Evolutionary conservation across 2,888 invertebrate species (phyloP), one percentile per base, ranked within the genome.

Genomic region (Patella pellucida): DNA sequence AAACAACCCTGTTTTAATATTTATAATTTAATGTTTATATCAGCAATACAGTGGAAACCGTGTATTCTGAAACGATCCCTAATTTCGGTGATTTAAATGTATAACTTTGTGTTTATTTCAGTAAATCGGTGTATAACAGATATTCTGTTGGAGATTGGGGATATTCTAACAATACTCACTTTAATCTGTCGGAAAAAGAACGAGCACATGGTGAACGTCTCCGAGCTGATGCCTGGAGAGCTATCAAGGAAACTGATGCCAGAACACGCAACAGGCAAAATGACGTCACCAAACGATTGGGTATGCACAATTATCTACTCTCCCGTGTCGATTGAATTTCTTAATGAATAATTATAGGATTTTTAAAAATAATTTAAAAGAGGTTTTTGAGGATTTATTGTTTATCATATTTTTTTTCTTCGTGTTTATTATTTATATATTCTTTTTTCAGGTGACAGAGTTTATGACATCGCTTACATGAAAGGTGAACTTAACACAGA

Each of bases 141-240:
- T 97, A 95, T 91, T 96, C 97, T 1, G 95, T 96, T 73, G 93
- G 95, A 79, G 97, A 97, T 92, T 97, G 97, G 97, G 94, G 94
- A 74, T 95, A 95, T 91, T 95, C 95, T 87, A 96, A 95, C 89
- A 91, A 90, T 87, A 92, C 88, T 89, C 93, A 94, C 88, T 97
- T 94, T 89, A 95, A 95, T 86, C 95, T 96, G 89, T 94, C 97
- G 0, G 96, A 97, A 88, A 94, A 95, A n/a, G 96, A 96, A 90
- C 93, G 96, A 89, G 94, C 94, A 84, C 93, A 87, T 69, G 89
- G 89, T 7, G 88, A 88, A 79, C 77, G 89, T 56, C 83, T 90
- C 9, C 78, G 90, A 70, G 86, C 87, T 7, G 90, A 90, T 71
- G 89, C 89, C n/a, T 88, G 86, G 85, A 82, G 89, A 71, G 84